Conservation (phyloP, 2,888 invertebrate species). For the Lepidochitona cinerea region DNA sequence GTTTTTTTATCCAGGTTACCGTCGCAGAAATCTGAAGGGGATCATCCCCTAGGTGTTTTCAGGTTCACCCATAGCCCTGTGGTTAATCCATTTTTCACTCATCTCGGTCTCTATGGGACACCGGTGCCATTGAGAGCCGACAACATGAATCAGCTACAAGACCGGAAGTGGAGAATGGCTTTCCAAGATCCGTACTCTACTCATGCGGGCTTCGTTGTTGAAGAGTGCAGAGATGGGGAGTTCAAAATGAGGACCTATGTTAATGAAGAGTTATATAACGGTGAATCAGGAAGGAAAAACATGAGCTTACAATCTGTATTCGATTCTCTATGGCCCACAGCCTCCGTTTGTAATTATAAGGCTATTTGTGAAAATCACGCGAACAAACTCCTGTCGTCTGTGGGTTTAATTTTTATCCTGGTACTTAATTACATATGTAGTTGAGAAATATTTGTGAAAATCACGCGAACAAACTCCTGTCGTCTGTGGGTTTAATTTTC, state of each 20-base stretch:
- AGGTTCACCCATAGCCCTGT: constrained; percentile 69
- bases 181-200: neutral
- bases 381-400: neutral
- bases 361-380: neutral
- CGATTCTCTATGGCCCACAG: neutral
- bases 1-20: neutral
- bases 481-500: neutral
- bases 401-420: neutral
- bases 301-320: neutral
- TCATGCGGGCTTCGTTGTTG: neutral
- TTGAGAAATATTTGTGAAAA: neutral
- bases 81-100: constrained; percentile 60
- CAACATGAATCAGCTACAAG: constrained; percentile 51
- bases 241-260: neutral
- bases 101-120: constrained; percentile 70
- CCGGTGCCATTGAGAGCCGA: constrained; percentile 54
- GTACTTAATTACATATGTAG: neutral
- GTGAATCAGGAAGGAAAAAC: neutral
- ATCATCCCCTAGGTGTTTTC: constrained; percentile 48
- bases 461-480: neutral
- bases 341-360: neutral
- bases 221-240: neutral
- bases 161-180: constrained; percentile 35
- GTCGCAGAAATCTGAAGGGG: neutral
- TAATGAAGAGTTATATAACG: neutral